A percentile compares a stretch with the other conserved stretches of the same genome.
Conservation (phyloP, 2,797 vertebrate species). For the Helicolenus hilgendorfi region DNA sequence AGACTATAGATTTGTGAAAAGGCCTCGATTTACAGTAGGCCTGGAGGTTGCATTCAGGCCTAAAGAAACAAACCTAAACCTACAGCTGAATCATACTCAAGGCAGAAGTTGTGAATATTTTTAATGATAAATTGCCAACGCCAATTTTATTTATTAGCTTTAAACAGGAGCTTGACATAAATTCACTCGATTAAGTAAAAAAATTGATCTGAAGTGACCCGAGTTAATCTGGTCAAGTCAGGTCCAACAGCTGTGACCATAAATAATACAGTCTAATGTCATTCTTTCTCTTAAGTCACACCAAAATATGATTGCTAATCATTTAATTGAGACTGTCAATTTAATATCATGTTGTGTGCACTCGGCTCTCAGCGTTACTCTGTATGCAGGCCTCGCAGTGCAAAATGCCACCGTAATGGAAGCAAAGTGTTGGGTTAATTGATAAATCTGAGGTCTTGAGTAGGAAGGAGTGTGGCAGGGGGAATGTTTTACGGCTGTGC, state of each 20-base stretch:
- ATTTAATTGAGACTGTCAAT: constrained; percentile 61
- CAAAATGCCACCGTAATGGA: constrained; percentile 83
- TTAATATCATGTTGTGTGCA: constrained; percentile 55
- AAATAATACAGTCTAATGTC: constrained; percentile 51
- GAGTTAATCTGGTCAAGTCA: constrained; percentile 25
- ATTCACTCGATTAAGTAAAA: constrained; percentile 31
- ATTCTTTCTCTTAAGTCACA: constrained; percentile 54
- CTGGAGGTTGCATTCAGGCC: neutral
- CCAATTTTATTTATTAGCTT: constrained; percentile 40
- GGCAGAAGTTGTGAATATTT: neutral
- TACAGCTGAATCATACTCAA: neutral
- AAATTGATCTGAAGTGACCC: constrained; percentile 34
- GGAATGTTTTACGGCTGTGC: constrained; percentile 86
- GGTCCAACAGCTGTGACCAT: constrained; percentile 46
- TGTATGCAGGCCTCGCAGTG: constrained; percentile 59
- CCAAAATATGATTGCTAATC: constrained; percentile 58
- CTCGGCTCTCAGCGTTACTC: constrained; percentile 53
- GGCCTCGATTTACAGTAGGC: neutral
- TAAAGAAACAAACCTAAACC: neutral
- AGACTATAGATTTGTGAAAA: neutral
- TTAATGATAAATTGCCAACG: neutral
- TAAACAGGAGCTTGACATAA: constrained; percentile 31
- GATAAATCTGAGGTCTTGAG: constrained; percentile 83
- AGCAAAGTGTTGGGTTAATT: constrained; percentile 87
- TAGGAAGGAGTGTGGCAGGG: constrained; percentile 75